Percentiles rank a stretch among this genome's conserved stretches.
Conservation (phyloP, 2,888 invertebrate genomes). For the Steinernema hermaphroditum region DNA sequence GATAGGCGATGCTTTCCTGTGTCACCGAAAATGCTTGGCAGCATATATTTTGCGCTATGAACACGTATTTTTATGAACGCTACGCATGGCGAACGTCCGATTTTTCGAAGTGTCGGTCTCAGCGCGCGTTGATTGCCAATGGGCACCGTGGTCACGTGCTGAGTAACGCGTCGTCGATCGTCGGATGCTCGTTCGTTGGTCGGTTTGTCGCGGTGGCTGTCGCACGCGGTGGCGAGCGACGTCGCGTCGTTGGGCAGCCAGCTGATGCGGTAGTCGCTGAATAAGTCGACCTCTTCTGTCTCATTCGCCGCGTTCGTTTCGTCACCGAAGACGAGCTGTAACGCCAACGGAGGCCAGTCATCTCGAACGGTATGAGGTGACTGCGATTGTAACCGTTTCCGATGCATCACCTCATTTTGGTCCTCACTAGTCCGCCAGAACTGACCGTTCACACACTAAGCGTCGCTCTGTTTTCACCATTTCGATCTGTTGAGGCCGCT, state of each 20-base stretch:
- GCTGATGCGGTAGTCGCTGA: neutral
- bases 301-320: neutral
- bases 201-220: neutral
- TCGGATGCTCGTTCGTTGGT: slow-evolving; percentile 12
- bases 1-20: no score
- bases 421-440: neutral
- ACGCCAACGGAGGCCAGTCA: neutral
- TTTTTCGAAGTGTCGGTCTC: neutral
- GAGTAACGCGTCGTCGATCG: slow-evolving; percentile 19
- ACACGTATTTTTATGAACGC: no score
- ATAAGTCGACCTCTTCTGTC: slow-evolving; percentile 2
- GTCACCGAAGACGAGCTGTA: neutral
- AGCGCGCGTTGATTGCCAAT: neutral
- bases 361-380: neutral
- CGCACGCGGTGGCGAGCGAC: neutral
- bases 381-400: neutral
- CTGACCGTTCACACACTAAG: neutral
- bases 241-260: neutral
- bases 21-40: no score
- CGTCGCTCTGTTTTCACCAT: neutral
- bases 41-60: no score
- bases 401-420: neutral
- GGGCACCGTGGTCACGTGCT: slow-evolving; percentile 11
- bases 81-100: neutral
- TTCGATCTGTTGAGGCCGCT: no score